Conservation (phyloP, 2,797 vertebrate species). For the Holocentrus rufus region DNA sequence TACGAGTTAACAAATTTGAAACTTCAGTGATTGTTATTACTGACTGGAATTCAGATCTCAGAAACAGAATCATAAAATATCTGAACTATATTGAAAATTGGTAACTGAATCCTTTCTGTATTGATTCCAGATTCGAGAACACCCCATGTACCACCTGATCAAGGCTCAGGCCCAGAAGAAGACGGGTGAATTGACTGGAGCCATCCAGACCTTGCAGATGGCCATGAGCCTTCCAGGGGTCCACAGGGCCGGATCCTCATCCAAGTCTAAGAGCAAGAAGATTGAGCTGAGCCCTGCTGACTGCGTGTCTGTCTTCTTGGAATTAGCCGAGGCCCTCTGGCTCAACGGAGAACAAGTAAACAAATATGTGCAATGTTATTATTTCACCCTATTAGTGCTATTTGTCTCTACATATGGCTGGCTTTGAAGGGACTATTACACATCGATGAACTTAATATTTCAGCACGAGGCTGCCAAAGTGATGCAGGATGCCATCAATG, state of each 20-base stretch:
- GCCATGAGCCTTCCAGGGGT: slow-evolving; percentile 93
- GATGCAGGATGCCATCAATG: slow-evolving; percentile 96
- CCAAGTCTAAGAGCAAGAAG: slow-evolving; percentile 85
- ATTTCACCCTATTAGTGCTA: background rate
- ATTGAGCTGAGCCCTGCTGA: slow-evolving; percentile 86
- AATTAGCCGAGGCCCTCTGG: slow-evolving; percentile 91
- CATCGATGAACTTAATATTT: slow-evolving; percentile 48
- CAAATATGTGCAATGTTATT: too few species aligned
- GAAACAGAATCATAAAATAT: background rate
- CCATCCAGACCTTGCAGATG: slow-evolving; percentile 94
- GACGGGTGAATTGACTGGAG: slow-evolving; percentile 89
- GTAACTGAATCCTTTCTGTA: background rate
- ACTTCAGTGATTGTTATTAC: background rate
- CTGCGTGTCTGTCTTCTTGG: slow-evolving; percentile 92
- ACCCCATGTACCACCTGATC: slow-evolving; percentile 95
- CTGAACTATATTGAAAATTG: background rate
- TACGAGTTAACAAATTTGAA: background rate
- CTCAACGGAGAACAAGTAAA: slow-evolving; percentile 93
- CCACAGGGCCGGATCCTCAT: slow-evolving; percentile 79
- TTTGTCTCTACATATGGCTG: slow-evolving; percentile 11
- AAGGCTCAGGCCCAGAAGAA: slow-evolving; percentile 94
- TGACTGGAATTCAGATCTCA: background rate
- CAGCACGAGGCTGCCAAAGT: slow-evolving; percentile 97
- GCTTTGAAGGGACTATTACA: background rate
- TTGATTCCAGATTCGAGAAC: slow-evolving; percentile 87